phyloP scores from a whole-genome alignment of 2,797 vertebrate species.

The Coluber constrictor region DNA sequence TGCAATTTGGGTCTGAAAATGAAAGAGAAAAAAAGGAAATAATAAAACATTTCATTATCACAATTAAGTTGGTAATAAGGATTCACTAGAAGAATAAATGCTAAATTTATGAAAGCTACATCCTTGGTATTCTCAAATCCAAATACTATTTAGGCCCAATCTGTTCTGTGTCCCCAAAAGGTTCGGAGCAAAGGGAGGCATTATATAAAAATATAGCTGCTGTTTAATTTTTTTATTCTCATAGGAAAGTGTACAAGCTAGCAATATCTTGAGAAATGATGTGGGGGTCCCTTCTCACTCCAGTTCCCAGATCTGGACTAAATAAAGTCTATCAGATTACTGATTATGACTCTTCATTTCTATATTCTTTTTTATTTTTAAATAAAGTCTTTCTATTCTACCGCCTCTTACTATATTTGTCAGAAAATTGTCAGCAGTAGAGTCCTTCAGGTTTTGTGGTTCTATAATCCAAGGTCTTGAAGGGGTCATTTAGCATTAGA shows the following conservation, averaged over 20 bases:
- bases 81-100: not conserved
- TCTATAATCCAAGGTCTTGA: not conserved
- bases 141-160: not conserved
- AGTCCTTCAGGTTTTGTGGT: not conserved
- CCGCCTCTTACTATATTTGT: not conserved
- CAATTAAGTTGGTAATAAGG: not conserved
- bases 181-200: not conserved
- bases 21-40: not conserved
- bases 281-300: not conserved
- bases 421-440: not conserved
- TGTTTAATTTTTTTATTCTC: not conserved
- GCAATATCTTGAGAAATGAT: not conserved
- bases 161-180: not conserved
- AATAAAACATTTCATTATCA: not conserved
- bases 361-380: not conserved
- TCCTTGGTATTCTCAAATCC: not conserved
- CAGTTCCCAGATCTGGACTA: not conserved
- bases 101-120: not conserved
- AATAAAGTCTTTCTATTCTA: not conserved
- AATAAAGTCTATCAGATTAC: not conserved
- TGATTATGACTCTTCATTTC: not conserved
- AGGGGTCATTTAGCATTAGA: not conserved
- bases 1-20: conserved; percentile 18
- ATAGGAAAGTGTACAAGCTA: not conserved
- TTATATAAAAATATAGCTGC: not conserved